These are phyloP conservation scores for Cyprinodon tularosa DNA, from an alignment of 2,113 vertebrate genomes.

Conservation along the genomic window DNA sequence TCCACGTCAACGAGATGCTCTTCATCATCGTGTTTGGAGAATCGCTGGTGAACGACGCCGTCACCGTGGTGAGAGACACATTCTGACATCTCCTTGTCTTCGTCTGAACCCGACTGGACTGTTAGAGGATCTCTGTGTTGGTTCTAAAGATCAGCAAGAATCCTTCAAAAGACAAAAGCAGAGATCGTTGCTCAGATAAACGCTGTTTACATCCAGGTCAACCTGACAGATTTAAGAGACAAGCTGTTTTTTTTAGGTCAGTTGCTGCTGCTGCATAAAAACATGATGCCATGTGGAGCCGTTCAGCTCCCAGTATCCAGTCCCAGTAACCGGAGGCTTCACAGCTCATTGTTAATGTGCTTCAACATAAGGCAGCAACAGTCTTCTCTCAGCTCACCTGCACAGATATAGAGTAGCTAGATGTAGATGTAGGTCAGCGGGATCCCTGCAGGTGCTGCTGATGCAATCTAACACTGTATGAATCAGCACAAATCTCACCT, in stretches of 20 bases:
- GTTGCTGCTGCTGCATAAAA: no score
- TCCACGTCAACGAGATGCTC: constrained; percentile 94
- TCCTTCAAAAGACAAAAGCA: no score
- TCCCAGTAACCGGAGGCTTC: no score
- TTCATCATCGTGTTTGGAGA: constrained; percentile 99
- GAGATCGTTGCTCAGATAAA: no score
- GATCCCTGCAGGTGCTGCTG: not conserved
- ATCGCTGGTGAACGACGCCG: constrained; percentile 95
- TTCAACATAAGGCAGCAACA: not conserved
- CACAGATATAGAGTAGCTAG: not conserved
- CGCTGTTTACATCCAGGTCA: no score
- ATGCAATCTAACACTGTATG: not conserved
- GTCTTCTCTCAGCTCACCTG: not conserved
- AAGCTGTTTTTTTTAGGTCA: no score
- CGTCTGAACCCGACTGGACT: no score
- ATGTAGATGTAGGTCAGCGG: not conserved
- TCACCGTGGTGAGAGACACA: constrained; percentile 91
- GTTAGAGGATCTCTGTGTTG: no score
- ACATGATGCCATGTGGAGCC: no score
- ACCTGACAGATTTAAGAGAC: no score
- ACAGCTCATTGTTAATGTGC: not conserved
- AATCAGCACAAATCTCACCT: constrained; percentile 2
- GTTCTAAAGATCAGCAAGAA: no score
- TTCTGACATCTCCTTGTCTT: not conserved
- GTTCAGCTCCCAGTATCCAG: no score